Base-by-base conservation (phyloP, 2,113 vertebrate species). In the Lepisosteus oculatus region DNA sequence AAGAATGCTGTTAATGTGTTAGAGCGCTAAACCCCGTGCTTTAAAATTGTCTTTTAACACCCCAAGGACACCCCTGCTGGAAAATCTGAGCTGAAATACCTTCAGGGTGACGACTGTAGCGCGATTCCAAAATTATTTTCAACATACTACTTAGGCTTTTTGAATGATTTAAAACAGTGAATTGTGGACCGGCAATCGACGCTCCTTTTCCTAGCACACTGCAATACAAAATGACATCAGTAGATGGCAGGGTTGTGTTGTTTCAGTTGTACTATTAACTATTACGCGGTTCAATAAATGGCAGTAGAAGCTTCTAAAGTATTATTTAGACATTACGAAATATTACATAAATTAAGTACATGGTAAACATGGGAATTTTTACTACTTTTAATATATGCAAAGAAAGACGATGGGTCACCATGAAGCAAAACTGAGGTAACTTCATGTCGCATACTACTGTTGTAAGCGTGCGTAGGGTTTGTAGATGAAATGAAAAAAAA, bases 401-500 rank as follows among this genome's bases (percentile, higher is more conserved):
- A 87, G 81, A 81, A 54, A 59, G 29, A 65, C 80, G 81, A 78
- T 51, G 71, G 82, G 77, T 83, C 78, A 77, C 79, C 70, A 79
- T 78, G 79, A 84, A 83, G 68, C 81, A 72, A 81, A 82, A 86
- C 83, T 86, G 70, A 68, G 82, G 79, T 88, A 83, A 87, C 17
- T 85, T 90, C 88, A 85, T 90, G 90, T 92, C 90, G 89, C 88
- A 88, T 87, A 93, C 91, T 93, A 90, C 91, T 93, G 90, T 92
- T 87, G 84, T 84, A 85, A 85, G 74, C 80, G 83, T 68, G 89
- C 85, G 90, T 88, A 91, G 91, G 71, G 73, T 74, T 9, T 77
- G 84, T 83, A 80, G 86, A 83, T 78, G 78, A 82, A 81, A 75
- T 71, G 61, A 83, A 71, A 79, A 62, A 67, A 61, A 76, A 85